Base-by-base conservation (phyloP, 2,797 vertebrate genomes). In the Anabas testudineus region DNA sequence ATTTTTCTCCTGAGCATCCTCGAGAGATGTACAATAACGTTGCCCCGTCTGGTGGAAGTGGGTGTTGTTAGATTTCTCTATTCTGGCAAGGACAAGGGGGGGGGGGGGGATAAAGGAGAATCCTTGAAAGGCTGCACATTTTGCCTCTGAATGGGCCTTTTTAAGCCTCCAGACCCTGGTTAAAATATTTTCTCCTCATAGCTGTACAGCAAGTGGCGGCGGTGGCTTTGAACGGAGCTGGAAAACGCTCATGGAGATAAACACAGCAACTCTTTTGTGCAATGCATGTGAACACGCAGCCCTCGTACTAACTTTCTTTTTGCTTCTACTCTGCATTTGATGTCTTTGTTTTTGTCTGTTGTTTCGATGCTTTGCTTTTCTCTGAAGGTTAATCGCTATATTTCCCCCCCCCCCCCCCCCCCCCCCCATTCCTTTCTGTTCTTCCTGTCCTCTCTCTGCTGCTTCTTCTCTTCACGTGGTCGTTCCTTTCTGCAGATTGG, bases 401-500 rank as follows among this genome's bases (percentile, higher is more conserved):
- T 39, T 64, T 43, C 48, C 59, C 61, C 48, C n/a, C n/a, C n/a
- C n/a, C n/a, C n/a, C n/a, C n/a, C n/a, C n/a, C n/a, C n/a, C n/a
- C n/a, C n/a, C n/a, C n/a, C n/a, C n/a, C n/a, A n/a, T 80, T 7
- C 53, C 77, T 66, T 72, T 58, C 71, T 34, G 18, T 58, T 49
- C 10, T 42, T 58, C 10, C 26, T 60, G 3, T 63, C 34, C 26
- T 74, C 34, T 45, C 52, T 49, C 46, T 71, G 66, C 48, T 66
- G 39, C 37, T 58, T 43, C 30, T 53, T 15, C 19, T 63, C 46
- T 60, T 53, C 93, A 87, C 84, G 75, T 92, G 91, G 94, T 89
- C 94, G 85, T 93, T 91, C 94, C 93, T 93, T 90, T 90, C 92
- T 95, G 86, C 95, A 99, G 98, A 99, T 90, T 98, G 97, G 97